Evolutionary conservation across 64 coral and sea anemone species (phyloP), one percentile per base, ranked within the genome.

Genomic region (Montipora capricornis): DNA sequence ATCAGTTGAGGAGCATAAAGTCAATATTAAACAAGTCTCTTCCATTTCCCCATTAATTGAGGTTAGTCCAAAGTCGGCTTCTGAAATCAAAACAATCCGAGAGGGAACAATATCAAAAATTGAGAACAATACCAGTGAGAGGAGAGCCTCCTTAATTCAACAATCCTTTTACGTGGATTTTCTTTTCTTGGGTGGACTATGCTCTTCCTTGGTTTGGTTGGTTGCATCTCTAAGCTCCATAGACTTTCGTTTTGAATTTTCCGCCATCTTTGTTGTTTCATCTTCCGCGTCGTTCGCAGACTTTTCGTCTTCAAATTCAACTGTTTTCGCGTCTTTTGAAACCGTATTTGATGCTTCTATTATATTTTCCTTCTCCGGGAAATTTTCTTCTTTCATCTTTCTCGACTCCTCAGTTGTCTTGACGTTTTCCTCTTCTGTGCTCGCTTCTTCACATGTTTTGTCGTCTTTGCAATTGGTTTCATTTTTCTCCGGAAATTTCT

Each of bases 131-230:
- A 86, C 66, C 82, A 73, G n/a, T 49, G 16, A 45, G 6, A 55
- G 5, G 5, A 16, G 64, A 44, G 5, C 37, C 37, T 37, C 37
- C 1, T 37, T 37, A 37, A 24, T 68, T 58, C 12, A 15, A 4
- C 47, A 1, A 67, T 3, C 16, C 24, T 37, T 47, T 84, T 67
- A 84, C 1, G 81, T 71, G 17, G 82, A 86, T 68, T 86, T 86
- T 48, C 82, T 86, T 50, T 86, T 86, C 66, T 86, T 86, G 7
- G 82, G 66, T 20, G 82, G 82, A 44, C 82, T 86, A 11, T 86
- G 44, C 10, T 71, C 82, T 51, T 71, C 82, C 2, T 86, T 6
- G 62, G 64, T 86, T 73, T 71, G 29, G 47, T 50, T 73, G 47
- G 6, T 51, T 49, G 46, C 2, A 19, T 78, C 76, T 6, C 5